Evolutionary conservation across 1,140 invertebrate species (phyloP).

Genomic region (Chymomyza costata): DNA sequence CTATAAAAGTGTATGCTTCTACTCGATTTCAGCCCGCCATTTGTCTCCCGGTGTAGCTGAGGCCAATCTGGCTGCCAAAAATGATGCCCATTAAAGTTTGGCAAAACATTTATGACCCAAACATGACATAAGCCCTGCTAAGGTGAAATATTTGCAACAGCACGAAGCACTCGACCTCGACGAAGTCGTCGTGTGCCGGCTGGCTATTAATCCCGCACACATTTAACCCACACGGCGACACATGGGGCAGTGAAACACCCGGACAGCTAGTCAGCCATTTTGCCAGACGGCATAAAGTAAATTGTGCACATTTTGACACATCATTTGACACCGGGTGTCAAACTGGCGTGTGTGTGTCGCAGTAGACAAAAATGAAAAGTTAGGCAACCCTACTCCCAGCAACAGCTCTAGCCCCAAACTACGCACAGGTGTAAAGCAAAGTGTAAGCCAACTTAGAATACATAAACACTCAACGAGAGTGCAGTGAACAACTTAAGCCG

Average conservation of each 20-base stretch:
- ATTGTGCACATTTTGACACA: slow-evolving; percentile 68
- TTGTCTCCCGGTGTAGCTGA: too few relatives aligned
- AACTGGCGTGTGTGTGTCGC: slow-evolving; percentile 30
- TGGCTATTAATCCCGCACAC: slow-evolving; percentile 61
- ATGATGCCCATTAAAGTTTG: slow-evolving; percentile 45
- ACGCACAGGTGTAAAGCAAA: too few relatives aligned
- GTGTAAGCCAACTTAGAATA: slow-evolving; percentile 16
- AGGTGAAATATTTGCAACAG: slow-evolving; percentile 20
- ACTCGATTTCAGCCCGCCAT: too few relatives aligned
- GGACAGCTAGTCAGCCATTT: neutral
- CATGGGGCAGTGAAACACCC: neutral
- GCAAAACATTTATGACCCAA: slow-evolving; percentile 62
- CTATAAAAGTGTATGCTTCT: too few relatives aligned
- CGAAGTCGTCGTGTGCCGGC: slow-evolving; percentile 50
- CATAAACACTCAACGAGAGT: slow-evolving; percentile 16
- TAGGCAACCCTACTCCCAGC: slow-evolving; percentile 17
- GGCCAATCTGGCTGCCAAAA: slow-evolving; percentile 26
- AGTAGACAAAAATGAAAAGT: slow-evolving; percentile 62
- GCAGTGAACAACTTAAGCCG: slow-evolving; percentile 8
- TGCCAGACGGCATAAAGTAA: slow-evolving; percentile 43
- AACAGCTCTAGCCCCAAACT: too few relatives aligned
- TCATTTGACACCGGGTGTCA: slow-evolving; percentile 67
- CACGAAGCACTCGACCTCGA: slow-evolving; percentile 28
- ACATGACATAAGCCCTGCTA: slow-evolving; percentile 28
- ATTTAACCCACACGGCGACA: slow-evolving; percentile 34